phyloP scores from a whole-genome alignment of 2,797 vertebrate species.

The Sebastes diaconus region DNA sequence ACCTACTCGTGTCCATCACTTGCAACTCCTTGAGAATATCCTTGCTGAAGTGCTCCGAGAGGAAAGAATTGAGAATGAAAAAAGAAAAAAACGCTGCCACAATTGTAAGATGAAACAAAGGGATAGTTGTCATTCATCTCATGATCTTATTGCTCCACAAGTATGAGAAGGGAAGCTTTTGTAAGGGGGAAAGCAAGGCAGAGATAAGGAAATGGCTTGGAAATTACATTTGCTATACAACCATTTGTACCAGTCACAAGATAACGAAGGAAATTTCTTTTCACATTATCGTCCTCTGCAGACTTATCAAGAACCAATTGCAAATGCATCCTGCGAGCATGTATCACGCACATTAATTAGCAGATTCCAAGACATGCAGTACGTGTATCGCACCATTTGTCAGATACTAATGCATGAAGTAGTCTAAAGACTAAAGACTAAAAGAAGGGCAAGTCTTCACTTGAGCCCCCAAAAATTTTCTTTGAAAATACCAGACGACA shows the following conservation, averaged over 20 bases:
- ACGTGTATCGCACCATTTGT: neutral
- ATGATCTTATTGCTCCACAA: slow-evolving; percentile 34
- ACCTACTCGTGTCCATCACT: slow-evolving; percentile 43
- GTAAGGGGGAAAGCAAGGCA: slow-evolving; percentile 13
- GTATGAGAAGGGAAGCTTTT: slow-evolving; percentile 35
- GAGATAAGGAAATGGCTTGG: slow-evolving; percentile 57
- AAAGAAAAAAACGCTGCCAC: neutral
- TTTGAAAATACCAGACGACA: slow-evolving; percentile 15
- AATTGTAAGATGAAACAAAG: slow-evolving; percentile 46
- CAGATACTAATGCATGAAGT: slow-evolving; percentile 3
- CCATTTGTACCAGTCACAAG: slow-evolving; percentile 64
- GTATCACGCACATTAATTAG: slow-evolving; percentile 55
- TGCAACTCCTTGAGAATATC: slow-evolving; percentile 38
- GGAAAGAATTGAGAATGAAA: neutral
- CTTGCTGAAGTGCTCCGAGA: neutral
- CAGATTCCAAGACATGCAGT: slow-evolving; percentile 6
- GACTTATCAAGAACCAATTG: slow-evolving; percentile 44
- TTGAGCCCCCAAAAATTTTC: neutral
- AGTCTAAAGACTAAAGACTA: too few species aligned
- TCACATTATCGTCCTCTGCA: slow-evolving; percentile 33
- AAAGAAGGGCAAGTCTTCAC: slow-evolving; percentile 16
- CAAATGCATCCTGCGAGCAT: slow-evolving; percentile 22
- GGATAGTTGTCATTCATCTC: slow-evolving; percentile 51
- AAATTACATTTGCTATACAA: slow-evolving; percentile 57
- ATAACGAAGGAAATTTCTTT: slow-evolving; percentile 55